Percentiles rank a stretch among this genome's conserved stretches.
These are phyloP conservation scores for Geophilus truncorum DNA, from an alignment of 2,888 invertebrate species.

Conservation along the genomic window DNA sequence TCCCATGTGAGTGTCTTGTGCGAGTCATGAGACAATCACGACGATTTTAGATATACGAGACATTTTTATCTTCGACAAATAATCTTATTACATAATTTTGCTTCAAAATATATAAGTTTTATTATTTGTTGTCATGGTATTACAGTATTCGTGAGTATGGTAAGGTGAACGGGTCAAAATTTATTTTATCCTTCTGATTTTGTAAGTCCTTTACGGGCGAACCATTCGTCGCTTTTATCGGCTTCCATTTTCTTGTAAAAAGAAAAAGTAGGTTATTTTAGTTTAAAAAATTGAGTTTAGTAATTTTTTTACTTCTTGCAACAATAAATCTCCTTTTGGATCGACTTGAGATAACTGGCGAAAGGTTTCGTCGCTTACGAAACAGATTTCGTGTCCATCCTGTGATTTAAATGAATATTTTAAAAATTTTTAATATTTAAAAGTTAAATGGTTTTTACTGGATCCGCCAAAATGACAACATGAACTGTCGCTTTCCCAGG, in stretches of 20 bases:
- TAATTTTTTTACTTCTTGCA: constrained; percentile 59
- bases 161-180: not conserved
- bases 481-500: constrained; percentile 95
- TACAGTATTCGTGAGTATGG: too few species aligned
- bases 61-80: too few species aligned
- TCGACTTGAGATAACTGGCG: constrained; percentile 79
- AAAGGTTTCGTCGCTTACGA: constrained; percentile 95
- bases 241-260: constrained; percentile 58
- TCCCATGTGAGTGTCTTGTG: not conserved
- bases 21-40: not conserved
- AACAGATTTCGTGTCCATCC: constrained; percentile 97
- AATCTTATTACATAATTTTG: too few species aligned
- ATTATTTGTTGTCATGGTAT: too few species aligned
- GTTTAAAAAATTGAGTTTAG: too few species aligned
- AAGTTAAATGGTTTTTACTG: too few species aligned
- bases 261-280: not conserved
- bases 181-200: constrained; percentile 37
- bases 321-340: constrained; percentile 69
- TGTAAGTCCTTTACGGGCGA: constrained; percentile 43
- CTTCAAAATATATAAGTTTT: too few species aligned
- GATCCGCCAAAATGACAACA: constrained; percentile 94
- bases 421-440: too few species aligned
- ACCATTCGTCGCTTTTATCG: constrained; percentile 57
- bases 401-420: too few species aligned
- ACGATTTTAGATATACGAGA: not conserved